Conservation (phyloP, 2,113 vertebrate genomes). For the Erythrolamprus reginae region DNA sequence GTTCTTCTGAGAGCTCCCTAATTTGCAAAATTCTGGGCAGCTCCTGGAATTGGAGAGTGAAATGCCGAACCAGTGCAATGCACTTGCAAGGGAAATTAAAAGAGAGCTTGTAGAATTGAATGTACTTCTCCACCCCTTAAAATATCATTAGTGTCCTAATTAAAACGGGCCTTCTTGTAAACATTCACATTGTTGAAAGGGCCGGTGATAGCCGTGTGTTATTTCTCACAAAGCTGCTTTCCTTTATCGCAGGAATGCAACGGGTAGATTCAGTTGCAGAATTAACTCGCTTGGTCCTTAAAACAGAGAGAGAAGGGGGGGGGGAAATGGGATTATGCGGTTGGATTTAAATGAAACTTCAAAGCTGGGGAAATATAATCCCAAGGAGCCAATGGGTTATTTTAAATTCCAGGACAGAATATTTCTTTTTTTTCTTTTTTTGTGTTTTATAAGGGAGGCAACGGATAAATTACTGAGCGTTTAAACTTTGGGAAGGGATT, state of each 20-base stretch:
- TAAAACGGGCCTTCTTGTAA: not conserved
- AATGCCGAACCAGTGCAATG: not conserved
- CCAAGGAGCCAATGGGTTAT: not conserved
- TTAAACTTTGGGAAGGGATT: not conserved
- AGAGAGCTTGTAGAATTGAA: not conserved
- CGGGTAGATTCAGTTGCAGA: not conserved
- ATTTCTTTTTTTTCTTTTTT: not conserved
- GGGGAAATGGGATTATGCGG: not conserved
- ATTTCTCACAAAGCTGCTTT: not conserved
- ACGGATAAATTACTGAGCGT: not conserved
- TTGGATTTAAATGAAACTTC: slow-evolving; percentile 3
- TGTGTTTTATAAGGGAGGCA: not conserved
- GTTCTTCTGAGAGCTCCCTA: not conserved
- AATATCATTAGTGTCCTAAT: slow-evolving; percentile 10
- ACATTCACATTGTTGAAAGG: not conserved
- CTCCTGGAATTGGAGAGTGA: not conserved
- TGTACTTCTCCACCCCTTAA: slow-evolving; percentile 1
- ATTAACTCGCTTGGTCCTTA: not conserved
- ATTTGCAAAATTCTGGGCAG: not conserved
- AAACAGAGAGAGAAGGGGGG: not conserved
- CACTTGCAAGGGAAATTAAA: not conserved
- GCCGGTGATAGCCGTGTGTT: accelerated
- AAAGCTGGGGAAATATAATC: not conserved
- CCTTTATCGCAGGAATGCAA: not conserved
- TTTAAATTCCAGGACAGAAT: not conserved